A percentile compares a stretch with the other conserved stretches of the same genome.
phyloP scores from a whole-genome alignment of 2,113 vertebrate species.

The Pithys albifrons region DNA sequence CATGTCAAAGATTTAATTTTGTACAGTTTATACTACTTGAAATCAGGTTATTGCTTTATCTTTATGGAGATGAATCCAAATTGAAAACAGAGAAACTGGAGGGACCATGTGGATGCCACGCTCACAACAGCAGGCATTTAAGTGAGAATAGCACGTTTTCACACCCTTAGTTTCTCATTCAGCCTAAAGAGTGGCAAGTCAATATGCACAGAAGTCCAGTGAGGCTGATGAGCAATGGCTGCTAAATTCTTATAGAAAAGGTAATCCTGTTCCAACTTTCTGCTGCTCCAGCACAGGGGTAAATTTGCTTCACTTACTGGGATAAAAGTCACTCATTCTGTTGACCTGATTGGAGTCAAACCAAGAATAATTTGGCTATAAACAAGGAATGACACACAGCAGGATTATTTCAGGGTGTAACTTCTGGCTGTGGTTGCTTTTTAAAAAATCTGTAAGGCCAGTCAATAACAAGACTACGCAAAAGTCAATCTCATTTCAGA shows the following conservation, averaged over 20 bases:
- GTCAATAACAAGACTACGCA: background rate
- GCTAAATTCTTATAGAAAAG: background rate
- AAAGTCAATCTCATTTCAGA: background rate
- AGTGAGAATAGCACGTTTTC: background rate
- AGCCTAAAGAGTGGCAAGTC: background rate
- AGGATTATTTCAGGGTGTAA: slow-evolving; percentile 1
- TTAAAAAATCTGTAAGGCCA: background rate
- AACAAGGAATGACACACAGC: background rate
- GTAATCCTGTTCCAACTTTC: background rate
- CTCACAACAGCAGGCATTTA: background rate
- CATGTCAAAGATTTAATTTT: slow-evolving; percentile 46
- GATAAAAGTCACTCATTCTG: background rate
- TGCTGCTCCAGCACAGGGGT: background rate
- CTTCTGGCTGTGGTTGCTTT: background rate
- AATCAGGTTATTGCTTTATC: slow-evolving; percentile 59
- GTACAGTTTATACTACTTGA: slow-evolving; percentile 36
- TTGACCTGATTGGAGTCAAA: background rate
- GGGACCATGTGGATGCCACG: slow-evolving; percentile 10
- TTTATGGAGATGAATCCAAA: slow-evolving; percentile 61
- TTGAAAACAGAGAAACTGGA: slow-evolving; percentile 59
- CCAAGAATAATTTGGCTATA: background rate
- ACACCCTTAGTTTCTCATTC: background rate
- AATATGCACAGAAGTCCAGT: background rate
- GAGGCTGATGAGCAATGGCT: background rate
- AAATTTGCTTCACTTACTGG: background rate